A percentile compares a stretch with the other conserved stretches of the same genome.
These are phyloP conservation scores for Chrysolina haemoptera DNA, from an alignment of 2,888 invertebrate species.

Conservation along the genomic window DNA sequence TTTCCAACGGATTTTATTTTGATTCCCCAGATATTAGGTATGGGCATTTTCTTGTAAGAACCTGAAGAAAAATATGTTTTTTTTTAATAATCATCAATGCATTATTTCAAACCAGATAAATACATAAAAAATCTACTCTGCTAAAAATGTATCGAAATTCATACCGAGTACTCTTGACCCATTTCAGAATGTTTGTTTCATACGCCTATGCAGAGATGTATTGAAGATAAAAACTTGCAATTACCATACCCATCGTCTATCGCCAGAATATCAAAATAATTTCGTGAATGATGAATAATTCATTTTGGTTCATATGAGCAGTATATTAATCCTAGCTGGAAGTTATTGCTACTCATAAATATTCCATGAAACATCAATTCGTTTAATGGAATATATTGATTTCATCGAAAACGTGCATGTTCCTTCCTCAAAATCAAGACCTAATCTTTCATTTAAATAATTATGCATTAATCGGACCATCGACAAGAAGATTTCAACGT, in stretches of 20 bases:
- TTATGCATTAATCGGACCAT: neutral
- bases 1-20: too few relatives aligned
- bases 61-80: too few relatives aligned
- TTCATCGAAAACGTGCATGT: neutral
- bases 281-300: slow-evolving; percentile 13
- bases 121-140: too few relatives aligned
- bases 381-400: slow-evolving; percentile 2
- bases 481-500: too few relatives aligned
- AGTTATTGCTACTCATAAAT: neutral
- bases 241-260: neutral
- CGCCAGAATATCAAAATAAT: slow-evolving; percentile 14
- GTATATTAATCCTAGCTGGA: neutral
- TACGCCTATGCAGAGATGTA: slow-evolving; percentile 1
- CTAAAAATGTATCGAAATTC: too few relatives aligned
- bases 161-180: neutral
- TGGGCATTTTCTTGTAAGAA: too few relatives aligned
- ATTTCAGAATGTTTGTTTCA: neutral
- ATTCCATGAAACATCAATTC: neutral
- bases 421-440: neutral
- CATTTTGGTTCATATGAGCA: slow-evolving; percentile 1
- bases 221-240: neutral
- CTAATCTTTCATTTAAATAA: neutral
- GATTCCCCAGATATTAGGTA: too few relatives aligned
- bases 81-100: too few relatives aligned
- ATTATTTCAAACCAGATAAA: too few relatives aligned